Evolutionary conservation across 2,888 invertebrate genomes (phyloP).

Genomic region (Mesopsocus fuscifrons): DNA sequence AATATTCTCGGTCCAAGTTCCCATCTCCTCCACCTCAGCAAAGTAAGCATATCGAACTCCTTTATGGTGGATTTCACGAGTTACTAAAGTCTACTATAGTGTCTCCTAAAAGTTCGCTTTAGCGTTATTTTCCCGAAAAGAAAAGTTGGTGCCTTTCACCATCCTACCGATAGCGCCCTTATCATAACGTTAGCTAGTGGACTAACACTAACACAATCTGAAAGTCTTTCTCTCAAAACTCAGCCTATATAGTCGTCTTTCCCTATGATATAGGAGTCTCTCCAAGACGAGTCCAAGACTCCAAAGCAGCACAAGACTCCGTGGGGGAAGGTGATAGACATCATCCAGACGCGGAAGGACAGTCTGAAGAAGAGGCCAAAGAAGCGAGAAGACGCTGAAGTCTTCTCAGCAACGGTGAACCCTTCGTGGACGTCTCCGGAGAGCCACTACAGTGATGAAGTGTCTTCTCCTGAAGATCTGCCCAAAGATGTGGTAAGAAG

Average conservation of each 20-base stretch:
- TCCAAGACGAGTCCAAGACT: constrained; percentile 24
- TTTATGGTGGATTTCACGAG: no score
- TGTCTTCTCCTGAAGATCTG: constrained; percentile 9
- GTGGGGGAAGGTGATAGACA: constrained; percentile 60
- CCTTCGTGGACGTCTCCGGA: constrained; percentile 11
- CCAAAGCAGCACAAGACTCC: constrained; percentile 43
- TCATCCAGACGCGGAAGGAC: constrained; percentile 49
- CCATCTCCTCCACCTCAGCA: constrained; percentile 7
- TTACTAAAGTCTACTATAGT: no score
- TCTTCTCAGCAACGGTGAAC: neutral
- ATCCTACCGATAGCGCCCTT: no score
- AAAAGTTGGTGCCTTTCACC: no score
- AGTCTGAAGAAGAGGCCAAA: constrained; percentile 39
- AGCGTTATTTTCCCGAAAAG: no score
- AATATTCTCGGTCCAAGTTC: constrained; percentile 12
- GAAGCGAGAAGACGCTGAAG: constrained; percentile 12
- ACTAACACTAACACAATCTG: no score
- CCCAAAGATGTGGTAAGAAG: neutral
- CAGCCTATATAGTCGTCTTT: no score
- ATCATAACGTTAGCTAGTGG: no score
- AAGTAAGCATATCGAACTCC: no score
- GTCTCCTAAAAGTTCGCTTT: no score
- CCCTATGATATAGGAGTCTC: neutral
- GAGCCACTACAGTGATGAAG: no score
- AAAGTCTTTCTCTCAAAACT: no score